phyloP scores from a whole-genome alignment of 2,888 invertebrate species.

The Elmis aenea region DNA sequence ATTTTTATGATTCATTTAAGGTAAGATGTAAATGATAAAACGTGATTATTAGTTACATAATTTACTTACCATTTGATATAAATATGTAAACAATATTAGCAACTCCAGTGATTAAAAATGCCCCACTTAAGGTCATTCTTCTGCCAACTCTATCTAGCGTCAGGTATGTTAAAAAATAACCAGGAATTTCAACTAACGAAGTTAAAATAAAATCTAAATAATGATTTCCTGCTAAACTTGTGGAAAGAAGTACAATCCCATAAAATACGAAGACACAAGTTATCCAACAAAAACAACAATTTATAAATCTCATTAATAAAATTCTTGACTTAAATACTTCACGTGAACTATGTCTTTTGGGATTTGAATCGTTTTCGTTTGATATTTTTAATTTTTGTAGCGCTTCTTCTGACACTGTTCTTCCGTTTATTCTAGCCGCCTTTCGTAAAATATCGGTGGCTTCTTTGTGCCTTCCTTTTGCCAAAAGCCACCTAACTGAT shows the following conservation, averaged over 20 bases:
- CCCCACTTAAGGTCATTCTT: slow-evolving; percentile 57
- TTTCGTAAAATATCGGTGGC: slow-evolving; percentile 56
- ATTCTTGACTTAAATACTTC: slow-evolving; percentile 53
- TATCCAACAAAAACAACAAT: slow-evolving; percentile 76
- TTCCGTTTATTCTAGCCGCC: slow-evolving; percentile 59
- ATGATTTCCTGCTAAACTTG: slow-evolving; percentile 67
- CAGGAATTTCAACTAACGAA: slow-evolving; percentile 67
- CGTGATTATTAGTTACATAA: too few relatives aligned
- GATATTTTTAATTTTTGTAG: slow-evolving; percentile 33
- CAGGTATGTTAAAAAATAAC: slow-evolving; percentile 58
- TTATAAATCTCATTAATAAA: slow-evolving; percentile 52
- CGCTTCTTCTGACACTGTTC: slow-evolving; percentile 34
- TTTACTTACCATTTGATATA: slow-evolving; percentile 52
- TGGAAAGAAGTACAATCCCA: slow-evolving; percentile 73
- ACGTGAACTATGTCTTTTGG: slow-evolving; percentile 12
- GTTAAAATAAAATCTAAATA: slow-evolving; percentile 72
- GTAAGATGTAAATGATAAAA: too few relatives aligned
- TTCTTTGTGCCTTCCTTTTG: slow-evolving; percentile 53
- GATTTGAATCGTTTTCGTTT: slow-evolving; percentile 10
- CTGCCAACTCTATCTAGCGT: slow-evolving; percentile 62
- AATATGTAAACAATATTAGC: slow-evolving; percentile 58
- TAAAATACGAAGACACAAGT: slow-evolving; percentile 76
- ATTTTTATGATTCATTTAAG: too few relatives aligned
- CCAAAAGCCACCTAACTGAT: slow-evolving; percentile 71
- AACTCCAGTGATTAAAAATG: slow-evolving; percentile 58